Base-by-base conservation (phyloP, 2,113 vertebrate genomes). In the Trachemys scripta region DNA sequence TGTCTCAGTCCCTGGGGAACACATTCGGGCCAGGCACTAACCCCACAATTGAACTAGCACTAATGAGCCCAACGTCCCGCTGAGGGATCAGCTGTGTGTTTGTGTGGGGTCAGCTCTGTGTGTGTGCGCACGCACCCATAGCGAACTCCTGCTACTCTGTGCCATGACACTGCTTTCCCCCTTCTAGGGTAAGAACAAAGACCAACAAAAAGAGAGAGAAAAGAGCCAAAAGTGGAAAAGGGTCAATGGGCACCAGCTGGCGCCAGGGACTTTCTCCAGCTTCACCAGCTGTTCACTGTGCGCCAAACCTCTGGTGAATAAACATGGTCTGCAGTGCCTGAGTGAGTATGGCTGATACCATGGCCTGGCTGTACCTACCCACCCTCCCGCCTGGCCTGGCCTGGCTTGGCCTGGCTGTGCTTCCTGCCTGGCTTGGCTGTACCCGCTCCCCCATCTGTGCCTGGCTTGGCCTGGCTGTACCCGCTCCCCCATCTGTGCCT, bases 251-350 rank as follows among this genome's bases (percentile, higher is more conserved):
- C 99, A 99, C 98, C 95, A 98, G 93, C 97, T 99, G 50, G 98
- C 98, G 76, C 98, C 93, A 5, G 99, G 99, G 50, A 97, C 97
- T 84, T 99, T 99, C 97, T 98, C 98, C 94, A 98, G 98, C 91
- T 98, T 98, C 93, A 98, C 99, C 96, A 99, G 97, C 94, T 99
- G 99, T 97, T 99, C 99, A 1, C 96, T 99, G 95, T 99, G 99
- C 95, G 98, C 98, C 98, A 99, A 99, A 94, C 98, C 98, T 31
- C 98, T 99, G 98, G 98, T 97, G 98, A 98, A 98, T 97, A 99
- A 98, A 98, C 98, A 98, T 97, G 98, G 98, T 96, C 98, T 99
- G 97, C 99, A 99, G 98, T 99, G 99, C 97, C 98, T 98, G 91
- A 98, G 99, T 99, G 98, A 99, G 99, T 99, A 98, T 38, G 16